Evolutionary conservation across 1,140 invertebrate genomes (phyloP).

Genomic region (Ceratina japonica): DNA sequence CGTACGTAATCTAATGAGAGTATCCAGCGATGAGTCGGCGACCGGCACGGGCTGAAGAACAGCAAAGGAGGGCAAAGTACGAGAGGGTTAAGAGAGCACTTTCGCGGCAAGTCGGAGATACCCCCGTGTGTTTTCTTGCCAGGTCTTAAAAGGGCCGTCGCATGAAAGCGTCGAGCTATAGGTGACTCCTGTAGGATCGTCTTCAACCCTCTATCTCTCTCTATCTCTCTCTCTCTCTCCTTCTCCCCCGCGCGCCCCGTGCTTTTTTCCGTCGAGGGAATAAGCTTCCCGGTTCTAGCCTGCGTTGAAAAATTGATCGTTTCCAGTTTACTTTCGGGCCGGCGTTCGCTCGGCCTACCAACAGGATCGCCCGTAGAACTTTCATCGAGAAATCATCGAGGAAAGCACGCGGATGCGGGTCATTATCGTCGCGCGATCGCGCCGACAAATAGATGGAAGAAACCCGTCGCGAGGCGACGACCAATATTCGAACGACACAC

Average conservation of each 20-base stretch:
- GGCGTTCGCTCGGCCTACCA: background rate
- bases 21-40: constrained; percentile 12
- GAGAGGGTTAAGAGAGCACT: constrained; percentile 43
- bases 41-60: background rate
- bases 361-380: background rate
- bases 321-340: background rate
- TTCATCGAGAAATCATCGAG: background rate
- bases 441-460: background rate
- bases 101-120: constrained; percentile 32
- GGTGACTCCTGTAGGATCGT: constrained; percentile 8
- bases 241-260: background rate
- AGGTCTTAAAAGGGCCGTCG: constrained; percentile 13
- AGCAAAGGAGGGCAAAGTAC: background rate
- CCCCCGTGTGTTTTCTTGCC: constrained; percentile 36
- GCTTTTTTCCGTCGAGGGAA: background rate
- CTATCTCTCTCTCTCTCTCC: no score
- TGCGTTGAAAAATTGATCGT: constrained; percentile 3
- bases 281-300: background rate
- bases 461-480: background rate
- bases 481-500: background rate
- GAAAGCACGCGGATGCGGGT: no score
- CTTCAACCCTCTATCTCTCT: no score
- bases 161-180: constrained; percentile 6
- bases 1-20: constrained; percentile 40
- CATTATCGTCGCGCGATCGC: background rate